Base-by-base conservation (phyloP, 2,888 invertebrate genomes). In the Drepana falcataria region DNA sequence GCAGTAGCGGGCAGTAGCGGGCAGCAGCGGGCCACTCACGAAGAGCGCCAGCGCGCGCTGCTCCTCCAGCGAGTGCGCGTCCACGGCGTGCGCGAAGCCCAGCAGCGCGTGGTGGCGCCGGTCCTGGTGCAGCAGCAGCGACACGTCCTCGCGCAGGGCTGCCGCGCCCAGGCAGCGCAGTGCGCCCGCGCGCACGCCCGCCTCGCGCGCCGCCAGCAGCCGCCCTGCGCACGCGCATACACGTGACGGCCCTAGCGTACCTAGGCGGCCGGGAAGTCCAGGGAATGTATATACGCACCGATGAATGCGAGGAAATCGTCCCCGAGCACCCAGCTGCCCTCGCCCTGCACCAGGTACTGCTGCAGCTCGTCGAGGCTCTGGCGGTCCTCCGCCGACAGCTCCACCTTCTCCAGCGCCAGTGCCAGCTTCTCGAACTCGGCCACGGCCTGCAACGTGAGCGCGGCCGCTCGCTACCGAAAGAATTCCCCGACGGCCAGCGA, bases 311-410 rank as follows among this genome's bases (percentile, higher is more conserved):
- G 92, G 84, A 97, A 98, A 68, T 95, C 95, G 72, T 97, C 97
- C 6, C 97, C 96, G 35, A 98, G 92, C 55, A 97, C 96, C 98
- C 98, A 98, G 72, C 96, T 96, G 56, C 97, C 98, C 78, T 97
- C 97, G 68, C 96, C 96, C 65, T 95, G 95, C 66, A 97, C 92
- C 81, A 97, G 93, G 86, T 97, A 98, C 83, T 96, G 96, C 77
- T 95, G 94, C 68, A 98, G 87, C 87, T 98, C 97, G 69, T 95
- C 95, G 77, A 97, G 87, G 65, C 95, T 95, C 68, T 92, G 92
- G 75, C 93, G 93, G 79, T 97, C 97, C 59, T 96, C 96, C 7
- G 94, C 92, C 53, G 92, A 92, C 61, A 97, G 89, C 79, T 94
- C 93, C 40, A 94, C 95, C 65, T 75, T 69, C 58, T 95, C 95